phyloP scores from a whole-genome alignment of 1,140 invertebrate genomes.

The Drosophila sp. region DNA sequence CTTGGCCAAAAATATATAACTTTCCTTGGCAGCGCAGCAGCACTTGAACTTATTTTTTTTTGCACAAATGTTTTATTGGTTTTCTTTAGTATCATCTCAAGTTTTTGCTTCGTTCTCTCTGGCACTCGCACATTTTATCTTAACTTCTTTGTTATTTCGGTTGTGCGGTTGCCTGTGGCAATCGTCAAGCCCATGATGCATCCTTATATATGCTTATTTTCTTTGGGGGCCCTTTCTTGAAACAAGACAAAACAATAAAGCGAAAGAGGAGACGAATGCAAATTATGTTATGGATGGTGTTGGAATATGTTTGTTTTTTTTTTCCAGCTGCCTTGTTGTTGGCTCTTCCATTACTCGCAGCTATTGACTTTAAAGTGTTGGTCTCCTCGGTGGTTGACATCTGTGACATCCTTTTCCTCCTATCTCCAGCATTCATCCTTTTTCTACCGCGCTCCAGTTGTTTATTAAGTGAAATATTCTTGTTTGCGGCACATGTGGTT shows the following conservation, averaged over 20 bases:
- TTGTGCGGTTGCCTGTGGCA: conserved; percentile 69
- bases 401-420: conserved; percentile 18
- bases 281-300: conserved; percentile 37
- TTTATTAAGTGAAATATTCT: conserved; percentile 5
- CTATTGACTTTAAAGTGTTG: conserved; percentile 42
- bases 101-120: background rate
- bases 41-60: conserved; percentile 41
- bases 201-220: conserved; percentile 65
- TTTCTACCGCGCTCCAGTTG: background rate
- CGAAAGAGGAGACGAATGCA: conserved; percentile 27
- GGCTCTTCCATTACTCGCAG: conserved; percentile 45
- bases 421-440: background rate
- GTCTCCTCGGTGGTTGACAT: conserved; percentile 46
- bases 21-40: background rate
- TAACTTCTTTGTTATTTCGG: conserved; percentile 23
- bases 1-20: conserved; percentile 39
- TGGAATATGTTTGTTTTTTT: conserved; percentile 28
- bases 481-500: background rate
- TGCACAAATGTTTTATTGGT: conserved; percentile 52
- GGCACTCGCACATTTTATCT: background rate
- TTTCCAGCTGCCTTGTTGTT: background rate
- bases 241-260: conserved; percentile 49
- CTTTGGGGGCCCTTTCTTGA: conserved; percentile 37
- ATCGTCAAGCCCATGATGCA: conserved; percentile 33
- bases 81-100: conserved; percentile 42